These are phyloP conservation scores for Sebastes fasciatus DNA, from an alignment of 2,113 vertebrate genomes.

Conservation along the genomic window DNA sequence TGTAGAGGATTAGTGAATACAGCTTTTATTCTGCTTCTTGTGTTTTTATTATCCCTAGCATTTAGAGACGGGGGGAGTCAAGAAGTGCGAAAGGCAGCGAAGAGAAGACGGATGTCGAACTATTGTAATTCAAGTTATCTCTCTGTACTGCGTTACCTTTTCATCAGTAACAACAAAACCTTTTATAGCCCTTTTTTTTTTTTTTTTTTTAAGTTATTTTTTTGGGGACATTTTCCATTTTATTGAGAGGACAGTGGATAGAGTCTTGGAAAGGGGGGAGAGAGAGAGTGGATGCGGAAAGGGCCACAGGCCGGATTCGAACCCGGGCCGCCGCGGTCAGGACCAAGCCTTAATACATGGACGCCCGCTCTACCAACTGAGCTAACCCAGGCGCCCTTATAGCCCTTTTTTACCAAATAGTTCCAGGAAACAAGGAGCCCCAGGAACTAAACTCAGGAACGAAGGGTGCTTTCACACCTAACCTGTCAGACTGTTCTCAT, in stretches of 20 bases:
- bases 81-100: background rate
- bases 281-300: no score
- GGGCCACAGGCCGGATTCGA: no score
- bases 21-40: background rate
- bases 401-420: background rate
- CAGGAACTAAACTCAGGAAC: background rate
- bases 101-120: constrained; percentile 1
- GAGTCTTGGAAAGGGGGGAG: no score
- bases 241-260: no score
- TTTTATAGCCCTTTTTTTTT: background rate
- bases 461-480: no score
- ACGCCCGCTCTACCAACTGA: no score
- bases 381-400: background rate
- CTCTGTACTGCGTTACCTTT: background rate
- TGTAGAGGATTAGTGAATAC: background rate
- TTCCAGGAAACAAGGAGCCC: background rate
- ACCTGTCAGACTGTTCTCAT: no score
- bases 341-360: no score
- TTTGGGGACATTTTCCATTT: no score
- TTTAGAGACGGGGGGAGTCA: background rate
- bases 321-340: no score
- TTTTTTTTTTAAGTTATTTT: no score
- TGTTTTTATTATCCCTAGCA: background rate
- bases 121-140: background rate
- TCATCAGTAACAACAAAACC: background rate